Evolutionary conservation across 2,113 vertebrate genomes (phyloP).

Genomic region (Pitta sordida): DNA sequence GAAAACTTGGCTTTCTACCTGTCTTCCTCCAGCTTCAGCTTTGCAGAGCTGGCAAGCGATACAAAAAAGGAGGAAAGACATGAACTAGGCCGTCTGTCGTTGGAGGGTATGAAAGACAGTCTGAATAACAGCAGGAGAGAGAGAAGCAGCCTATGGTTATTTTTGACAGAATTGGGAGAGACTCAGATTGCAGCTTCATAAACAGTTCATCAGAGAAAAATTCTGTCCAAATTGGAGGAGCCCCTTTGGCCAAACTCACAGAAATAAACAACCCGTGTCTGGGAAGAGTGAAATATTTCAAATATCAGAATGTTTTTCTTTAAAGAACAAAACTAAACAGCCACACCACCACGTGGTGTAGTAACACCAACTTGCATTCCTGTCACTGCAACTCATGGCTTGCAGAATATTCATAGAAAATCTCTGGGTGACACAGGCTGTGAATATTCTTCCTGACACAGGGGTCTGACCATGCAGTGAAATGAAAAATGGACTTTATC

Average conservation of each 20-base stretch:
- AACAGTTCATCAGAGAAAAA: constrained; percentile 36
- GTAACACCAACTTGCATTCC: neutral
- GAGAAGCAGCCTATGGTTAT: constrained; percentile 39
- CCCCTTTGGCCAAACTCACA: neutral
- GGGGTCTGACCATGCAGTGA: neutral
- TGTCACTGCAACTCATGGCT: neutral
- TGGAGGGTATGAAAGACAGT: constrained; percentile 53
- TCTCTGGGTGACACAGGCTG: neutral
- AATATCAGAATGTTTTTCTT: neutral
- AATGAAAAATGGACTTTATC: neutral
- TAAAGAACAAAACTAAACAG: neutral
- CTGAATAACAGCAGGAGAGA: constrained; percentile 52
- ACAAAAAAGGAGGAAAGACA: constrained; percentile 2
- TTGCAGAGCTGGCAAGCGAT: neutral
- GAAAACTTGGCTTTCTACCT: constrained; percentile 12
- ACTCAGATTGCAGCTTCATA: constrained; percentile 27
- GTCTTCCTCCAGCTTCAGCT: neutral
- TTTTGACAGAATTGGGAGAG: constrained; percentile 49
- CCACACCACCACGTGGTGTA: accelerated
- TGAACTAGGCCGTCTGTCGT: constrained; percentile 56
- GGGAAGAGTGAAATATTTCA: neutral
- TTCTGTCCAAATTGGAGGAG: neutral
- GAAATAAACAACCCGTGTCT: neutral
- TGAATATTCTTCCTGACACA: neutral
- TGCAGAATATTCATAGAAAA: neutral